Evolutionary conservation across 2,797 vertebrate genomes (phyloP), one percentile per base, ranked within the genome.

Genomic region (Cossypha caffra): DNA sequence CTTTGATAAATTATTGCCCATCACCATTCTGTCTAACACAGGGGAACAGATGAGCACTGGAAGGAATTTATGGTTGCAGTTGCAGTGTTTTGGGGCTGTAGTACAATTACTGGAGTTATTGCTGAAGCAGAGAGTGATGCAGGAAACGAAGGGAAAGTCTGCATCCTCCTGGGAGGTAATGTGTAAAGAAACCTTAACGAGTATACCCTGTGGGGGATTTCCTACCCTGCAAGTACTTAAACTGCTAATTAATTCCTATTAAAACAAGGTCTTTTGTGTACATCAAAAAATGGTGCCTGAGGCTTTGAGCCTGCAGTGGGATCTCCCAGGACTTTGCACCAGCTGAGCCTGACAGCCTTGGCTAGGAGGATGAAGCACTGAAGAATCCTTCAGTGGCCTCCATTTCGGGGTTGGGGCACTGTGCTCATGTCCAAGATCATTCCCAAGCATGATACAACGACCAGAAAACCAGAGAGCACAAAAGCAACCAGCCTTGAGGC

Each of bases 181-280:
- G 87, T 75, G 89, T 86, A 95, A 96, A 93, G 95, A 94, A 96
- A 92, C 54, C 79, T 86, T 96, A 95, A 93, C 47, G 20, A 96
- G 85, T 57, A 3, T 33, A 81, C 76, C 89, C 91, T 28, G 5
- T 90, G 82, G 93, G 94, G 94, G 63, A 86, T 96, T 95, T 96
- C 87, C 87, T 96, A 95, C 91, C 82, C 94, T 94, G 76, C 66
- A 79, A 93, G 87, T 91, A 88, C 95, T 96, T 95, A 96, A 90
- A 90, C 95, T 93, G 91, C 94, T 96, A 96, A 97, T 97, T 96
- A 95, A 96, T 96, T 97, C 89, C 85, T 90, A 86, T 95, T 95
- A 96, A 95, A 97, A 94, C 93, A 93, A 94, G 87, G 85, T 86
- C 94, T 94, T 95, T 93, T 95, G 93, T 91, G 76, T 93, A 91